phyloP scores from a whole-genome alignment of 35 echinoderm and acorn worm species.

The Chiridota heheva region DNA sequence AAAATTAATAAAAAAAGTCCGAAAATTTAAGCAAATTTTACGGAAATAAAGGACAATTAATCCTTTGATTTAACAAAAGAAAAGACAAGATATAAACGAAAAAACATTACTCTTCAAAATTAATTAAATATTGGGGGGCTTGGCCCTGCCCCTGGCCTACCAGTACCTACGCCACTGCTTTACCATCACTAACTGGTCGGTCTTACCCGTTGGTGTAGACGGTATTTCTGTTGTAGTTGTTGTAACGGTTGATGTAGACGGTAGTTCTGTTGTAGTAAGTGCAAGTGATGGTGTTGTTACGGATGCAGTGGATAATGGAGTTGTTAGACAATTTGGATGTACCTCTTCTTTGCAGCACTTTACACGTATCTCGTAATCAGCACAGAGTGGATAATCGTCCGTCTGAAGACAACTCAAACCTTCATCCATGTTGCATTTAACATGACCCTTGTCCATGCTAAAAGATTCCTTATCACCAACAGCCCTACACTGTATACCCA shows the following conservation, averaged over 20 bases:
- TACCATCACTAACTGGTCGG: too few relatives aligned
- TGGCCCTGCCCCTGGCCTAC: too few relatives aligned
- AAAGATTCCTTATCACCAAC: conserved; percentile 23
- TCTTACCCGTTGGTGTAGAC: not conserved
- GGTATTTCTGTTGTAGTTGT: not conserved
- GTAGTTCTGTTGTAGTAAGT: not conserved
- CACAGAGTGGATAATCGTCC: not conserved
- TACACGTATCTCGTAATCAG: conserved; percentile 32
- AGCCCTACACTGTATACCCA: conserved; percentile 20
- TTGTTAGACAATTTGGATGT: not conserved
- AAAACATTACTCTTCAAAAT: too few relatives aligned
- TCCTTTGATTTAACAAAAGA: too few relatives aligned
- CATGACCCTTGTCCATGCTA: too few relatives aligned
- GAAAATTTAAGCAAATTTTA: too few relatives aligned
- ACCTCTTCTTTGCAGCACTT: conserved; percentile 11
- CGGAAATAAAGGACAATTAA: too few relatives aligned
- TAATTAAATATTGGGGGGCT: too few relatives aligned
- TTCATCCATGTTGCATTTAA: conserved; percentile 29
- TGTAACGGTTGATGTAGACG: not conserved
- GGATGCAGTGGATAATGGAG: not conserved
- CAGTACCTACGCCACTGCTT: too few relatives aligned
- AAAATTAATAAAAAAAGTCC: too few relatives aligned
- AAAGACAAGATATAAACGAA: too few relatives aligned
- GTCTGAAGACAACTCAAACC: conserved; percentile 12
- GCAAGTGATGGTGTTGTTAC: not conserved